Conservation (phyloP, 2,113 vertebrate species). For the Lasiurus cinereus region DNA sequence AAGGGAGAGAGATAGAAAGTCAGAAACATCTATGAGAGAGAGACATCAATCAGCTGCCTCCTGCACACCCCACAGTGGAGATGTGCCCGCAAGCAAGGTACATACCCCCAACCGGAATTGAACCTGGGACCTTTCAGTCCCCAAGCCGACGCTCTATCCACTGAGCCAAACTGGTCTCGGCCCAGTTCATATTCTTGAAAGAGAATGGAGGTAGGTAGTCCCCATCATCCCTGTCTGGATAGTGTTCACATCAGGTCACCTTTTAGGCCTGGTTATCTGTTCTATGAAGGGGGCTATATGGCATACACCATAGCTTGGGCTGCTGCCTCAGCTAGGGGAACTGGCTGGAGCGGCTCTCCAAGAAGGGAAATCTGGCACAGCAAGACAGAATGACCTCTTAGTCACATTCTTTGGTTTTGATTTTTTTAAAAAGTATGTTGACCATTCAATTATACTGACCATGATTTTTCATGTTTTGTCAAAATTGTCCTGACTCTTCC, state of each 20-base stretch:
- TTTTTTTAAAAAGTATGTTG: not conserved
- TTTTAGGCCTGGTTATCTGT: not conserved
- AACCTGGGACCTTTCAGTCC: too few relatives aligned
- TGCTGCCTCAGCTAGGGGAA: not conserved
- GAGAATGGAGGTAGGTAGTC: not conserved
- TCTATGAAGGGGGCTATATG: not conserved
- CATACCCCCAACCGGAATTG: too few relatives aligned
- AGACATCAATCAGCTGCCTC: too few relatives aligned
- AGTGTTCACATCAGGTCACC: not conserved
- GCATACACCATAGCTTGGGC: not conserved
- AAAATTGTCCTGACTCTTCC: conserved; percentile 48
- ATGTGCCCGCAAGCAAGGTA: too few relatives aligned
- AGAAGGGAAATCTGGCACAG: not conserved
- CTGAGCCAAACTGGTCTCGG: too few relatives aligned
- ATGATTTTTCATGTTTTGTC: not conserved
- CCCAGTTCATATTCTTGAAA: conserved; percentile 43
- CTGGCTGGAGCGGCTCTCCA: not conserved
- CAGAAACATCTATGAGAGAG: too few relatives aligned
- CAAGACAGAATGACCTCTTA: not conserved
- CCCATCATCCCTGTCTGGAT: not conserved
- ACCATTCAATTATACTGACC: not conserved
- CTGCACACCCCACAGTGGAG: too few relatives aligned
- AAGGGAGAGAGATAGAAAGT: too few relatives aligned
- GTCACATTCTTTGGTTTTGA: not conserved
- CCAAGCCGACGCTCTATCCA: too few relatives aligned